phyloP scores from a whole-genome alignment of 1,140 invertebrate genomes.

The Marisa cornuarietis region DNA sequence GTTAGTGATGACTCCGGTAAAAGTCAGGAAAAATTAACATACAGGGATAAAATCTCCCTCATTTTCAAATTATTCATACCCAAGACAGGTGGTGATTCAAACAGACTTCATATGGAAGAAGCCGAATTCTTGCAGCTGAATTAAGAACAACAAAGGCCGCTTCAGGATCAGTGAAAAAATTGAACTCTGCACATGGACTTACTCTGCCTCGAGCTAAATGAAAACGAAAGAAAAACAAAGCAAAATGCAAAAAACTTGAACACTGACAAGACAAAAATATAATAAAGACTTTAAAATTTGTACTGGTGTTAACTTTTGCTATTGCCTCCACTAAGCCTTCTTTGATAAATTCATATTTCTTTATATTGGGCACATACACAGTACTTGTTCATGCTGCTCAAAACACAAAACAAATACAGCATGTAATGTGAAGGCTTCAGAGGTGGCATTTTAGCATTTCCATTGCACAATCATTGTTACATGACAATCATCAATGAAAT shows the following conservation, averaged over 20 bases:
- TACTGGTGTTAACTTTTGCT: neutral
- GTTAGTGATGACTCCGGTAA: no score
- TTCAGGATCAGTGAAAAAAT: slow-evolving; percentile 83
- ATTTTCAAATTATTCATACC: slow-evolving; percentile 19
- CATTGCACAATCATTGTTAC: neutral
- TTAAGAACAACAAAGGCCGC: slow-evolving; percentile 85
- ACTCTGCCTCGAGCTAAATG: slow-evolving; percentile 74
- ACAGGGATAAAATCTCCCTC: no score
- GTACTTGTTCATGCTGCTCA: neutral
- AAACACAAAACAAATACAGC: no score
- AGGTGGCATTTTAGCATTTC: neutral
- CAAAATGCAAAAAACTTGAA: neutral
- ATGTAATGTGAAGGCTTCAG: neutral
- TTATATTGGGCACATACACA: no score
- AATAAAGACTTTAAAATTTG: neutral
- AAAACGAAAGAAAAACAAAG: neutral
- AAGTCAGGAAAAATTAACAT: no score
- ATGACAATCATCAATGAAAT: neutral
- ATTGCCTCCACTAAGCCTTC: neutral
- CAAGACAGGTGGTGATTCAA: slow-evolving; percentile 23
- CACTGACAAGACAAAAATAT: neutral
- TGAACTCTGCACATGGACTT: slow-evolving; percentile 78
- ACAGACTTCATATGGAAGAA: slow-evolving; percentile 46
- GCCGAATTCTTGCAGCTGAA: slow-evolving; percentile 71
- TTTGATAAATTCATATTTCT: neutral